These are phyloP conservation scores for Poeciliopsis turneri DNA, from an alignment of 2,797 vertebrate genomes.

Conservation along the genomic window DNA sequence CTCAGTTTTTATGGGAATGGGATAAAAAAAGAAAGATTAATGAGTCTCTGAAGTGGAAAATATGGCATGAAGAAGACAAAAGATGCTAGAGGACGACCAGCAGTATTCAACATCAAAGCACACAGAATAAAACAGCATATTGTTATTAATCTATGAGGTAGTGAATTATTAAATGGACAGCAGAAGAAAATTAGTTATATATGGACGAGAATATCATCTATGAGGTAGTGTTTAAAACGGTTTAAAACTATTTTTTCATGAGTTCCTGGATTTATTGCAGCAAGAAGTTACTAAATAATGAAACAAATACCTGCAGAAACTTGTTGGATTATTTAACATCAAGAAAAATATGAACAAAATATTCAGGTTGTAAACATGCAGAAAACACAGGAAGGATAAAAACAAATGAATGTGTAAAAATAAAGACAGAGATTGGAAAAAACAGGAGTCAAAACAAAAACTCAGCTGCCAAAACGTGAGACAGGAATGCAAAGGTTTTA, in stretches of 20 bases:
- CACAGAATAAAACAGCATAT: background rate
- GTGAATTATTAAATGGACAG: background rate
- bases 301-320: background rate
- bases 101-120: background rate
- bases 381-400: background rate
- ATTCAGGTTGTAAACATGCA: background rate
- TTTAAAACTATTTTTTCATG: background rate
- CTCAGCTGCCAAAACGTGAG: background rate
- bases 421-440: background rate
- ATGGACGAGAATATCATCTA: background rate
- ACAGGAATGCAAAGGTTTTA: conserved; percentile 11
- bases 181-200: background rate
- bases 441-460: background rate
- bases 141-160: background rate
- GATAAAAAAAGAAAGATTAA: background rate
- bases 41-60: background rate
- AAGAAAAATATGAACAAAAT: background rate
- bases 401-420: background rate
- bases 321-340: background rate
- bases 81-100: background rate
- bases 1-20: background rate
- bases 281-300: background rate
- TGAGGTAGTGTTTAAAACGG: background rate
- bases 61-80: background rate
- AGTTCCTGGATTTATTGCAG: background rate